phyloP scores from a whole-genome alignment of 2,888 invertebrate species.

The Acronicta alni region DNA sequence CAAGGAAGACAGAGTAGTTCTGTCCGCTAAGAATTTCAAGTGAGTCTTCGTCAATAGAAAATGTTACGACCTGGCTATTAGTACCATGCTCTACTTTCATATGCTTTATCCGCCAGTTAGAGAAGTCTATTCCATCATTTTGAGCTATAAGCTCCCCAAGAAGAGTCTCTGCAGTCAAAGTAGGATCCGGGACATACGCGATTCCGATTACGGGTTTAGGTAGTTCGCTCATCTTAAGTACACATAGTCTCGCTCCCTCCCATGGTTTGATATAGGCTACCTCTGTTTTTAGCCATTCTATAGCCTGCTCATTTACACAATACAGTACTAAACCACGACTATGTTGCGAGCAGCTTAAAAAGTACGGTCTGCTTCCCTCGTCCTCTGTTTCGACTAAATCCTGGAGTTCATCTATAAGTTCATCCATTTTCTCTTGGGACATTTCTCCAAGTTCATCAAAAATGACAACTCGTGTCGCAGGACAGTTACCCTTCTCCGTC shows the following conservation, averaged over 20 bases:
- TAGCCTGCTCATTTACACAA: constrained; percentile 23
- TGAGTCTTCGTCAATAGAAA: constrained; percentile 9
- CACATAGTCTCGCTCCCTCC: constrained; percentile 23
- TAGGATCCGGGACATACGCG: constrained; percentile 19
- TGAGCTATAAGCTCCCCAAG: constrained; percentile 25
- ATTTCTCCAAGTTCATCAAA: constrained; percentile 9
- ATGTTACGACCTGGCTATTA: constrained; percentile 25
- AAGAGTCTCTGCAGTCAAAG: constrained; percentile 9
- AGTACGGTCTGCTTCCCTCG: constrained; percentile 18
- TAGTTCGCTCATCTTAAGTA: not conserved
- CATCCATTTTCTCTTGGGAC: constrained; percentile 16
- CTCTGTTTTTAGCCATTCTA: constrained; percentile 27
- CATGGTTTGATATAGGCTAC: constrained; percentile 19
- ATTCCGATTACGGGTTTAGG: constrained; percentile 17
- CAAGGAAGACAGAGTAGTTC: constrained; percentile 14
- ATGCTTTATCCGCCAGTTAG: constrained; percentile 20
- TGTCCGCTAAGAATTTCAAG: constrained; percentile 16
- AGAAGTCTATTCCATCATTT: constrained; percentile 29
- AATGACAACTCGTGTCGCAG: constrained; percentile 8
- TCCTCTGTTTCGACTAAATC: constrained; percentile 29
- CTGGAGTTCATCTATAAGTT: constrained; percentile 23
- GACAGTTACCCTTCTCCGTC: not conserved
- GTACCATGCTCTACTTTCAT: not conserved
- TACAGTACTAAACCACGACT: not conserved
- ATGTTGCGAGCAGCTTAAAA: not conserved